Conservation (phyloP, 1,140 invertebrate species). For the Dendrolimus kikuchii region DNA sequence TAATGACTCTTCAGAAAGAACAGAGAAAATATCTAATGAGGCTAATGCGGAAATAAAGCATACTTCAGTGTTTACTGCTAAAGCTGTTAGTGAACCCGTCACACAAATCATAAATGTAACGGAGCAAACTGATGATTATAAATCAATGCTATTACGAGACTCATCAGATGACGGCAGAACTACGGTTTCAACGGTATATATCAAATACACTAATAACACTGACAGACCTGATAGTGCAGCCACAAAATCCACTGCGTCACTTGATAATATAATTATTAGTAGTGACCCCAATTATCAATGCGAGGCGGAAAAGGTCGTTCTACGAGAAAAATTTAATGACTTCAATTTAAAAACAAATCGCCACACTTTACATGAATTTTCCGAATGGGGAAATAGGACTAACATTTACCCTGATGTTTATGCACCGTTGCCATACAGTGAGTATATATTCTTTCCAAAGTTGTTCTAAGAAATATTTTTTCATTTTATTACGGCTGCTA, state of each 20-base stretch:
- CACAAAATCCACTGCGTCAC: too few relatives aligned
- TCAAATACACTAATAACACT: too few relatives aligned
- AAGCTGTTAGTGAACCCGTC: conserved; percentile 3
- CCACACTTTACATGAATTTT: conserved; percentile 48
- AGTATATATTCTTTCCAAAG: conserved; percentile 19
- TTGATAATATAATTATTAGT: background rate
- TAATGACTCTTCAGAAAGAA: conserved; percentile 25
- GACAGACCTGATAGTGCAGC: too few relatives aligned
- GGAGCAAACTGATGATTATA: conserved; percentile 56
- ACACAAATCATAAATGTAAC: conserved; percentile 16
- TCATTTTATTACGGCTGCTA: too few relatives aligned
- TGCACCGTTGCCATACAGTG: conserved; percentile 61
- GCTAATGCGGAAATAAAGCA: background rate
- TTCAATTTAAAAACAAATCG: conserved; percentile 29
- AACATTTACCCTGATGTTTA: conserved; percentile 62
- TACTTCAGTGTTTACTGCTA: conserved; percentile 5
- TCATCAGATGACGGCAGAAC: conserved; percentile 7
- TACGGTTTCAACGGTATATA: too few relatives aligned
- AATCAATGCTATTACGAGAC: conserved; percentile 41
- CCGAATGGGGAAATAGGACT: conserved; percentile 54
- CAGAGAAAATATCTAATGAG: background rate
- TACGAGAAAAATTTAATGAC: conserved; percentile 13
- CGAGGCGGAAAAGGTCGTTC: conserved; percentile 2
- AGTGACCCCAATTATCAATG: background rate
- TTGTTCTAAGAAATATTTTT: too few relatives aligned